Percentiles rank a stretch among this genome's conserved stretches.
Conservation (phyloP, 1,140 invertebrate genomes). For the Drosophila ananassae region DNA sequence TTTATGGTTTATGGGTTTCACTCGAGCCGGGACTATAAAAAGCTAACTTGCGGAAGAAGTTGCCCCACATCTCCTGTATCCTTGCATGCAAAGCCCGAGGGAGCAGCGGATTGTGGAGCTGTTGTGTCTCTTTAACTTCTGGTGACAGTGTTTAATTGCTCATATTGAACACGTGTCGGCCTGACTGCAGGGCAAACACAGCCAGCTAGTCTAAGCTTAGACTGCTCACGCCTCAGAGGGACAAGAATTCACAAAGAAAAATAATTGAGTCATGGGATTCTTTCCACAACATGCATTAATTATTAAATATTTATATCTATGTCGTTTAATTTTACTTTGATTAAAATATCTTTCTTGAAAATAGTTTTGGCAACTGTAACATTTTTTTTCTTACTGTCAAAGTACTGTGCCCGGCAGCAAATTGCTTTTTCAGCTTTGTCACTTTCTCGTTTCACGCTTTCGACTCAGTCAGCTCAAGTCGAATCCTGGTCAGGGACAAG, state of each 20-base stretch:
- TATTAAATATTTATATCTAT: too few species aligned
- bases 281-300: not conserved
- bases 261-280: not conserved
- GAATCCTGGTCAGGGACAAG: conserved; percentile 14
- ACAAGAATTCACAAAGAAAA: conserved; percentile 8
- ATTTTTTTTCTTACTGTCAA: conserved; percentile 14
- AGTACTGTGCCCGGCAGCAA: conserved; percentile 73
- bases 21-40: conserved; percentile 26
- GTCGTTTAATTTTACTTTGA: too few species aligned
- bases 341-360: not conserved
- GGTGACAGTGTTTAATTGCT: conserved; percentile 81
- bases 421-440: conserved; percentile 82
- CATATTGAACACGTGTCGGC: conserved; percentile 79
- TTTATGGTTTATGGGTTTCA: conserved; percentile 61
- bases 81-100: conserved; percentile 31
- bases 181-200: conserved; percentile 22
- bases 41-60: conserved; percentile 34
- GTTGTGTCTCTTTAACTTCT: conserved; percentile 64
- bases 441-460: conserved; percentile 73
- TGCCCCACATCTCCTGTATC: not conserved
- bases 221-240: conserved; percentile 53
- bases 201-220: conserved; percentile 31
- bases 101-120: conserved; percentile 10
- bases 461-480: conserved; percentile 31
- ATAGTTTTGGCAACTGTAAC: too few species aligned